Percentiles rank a stretch among this genome's conserved stretches.
Conservation (phyloP, 2,888 invertebrate genomes). For the Acleris sparsana region DNA sequence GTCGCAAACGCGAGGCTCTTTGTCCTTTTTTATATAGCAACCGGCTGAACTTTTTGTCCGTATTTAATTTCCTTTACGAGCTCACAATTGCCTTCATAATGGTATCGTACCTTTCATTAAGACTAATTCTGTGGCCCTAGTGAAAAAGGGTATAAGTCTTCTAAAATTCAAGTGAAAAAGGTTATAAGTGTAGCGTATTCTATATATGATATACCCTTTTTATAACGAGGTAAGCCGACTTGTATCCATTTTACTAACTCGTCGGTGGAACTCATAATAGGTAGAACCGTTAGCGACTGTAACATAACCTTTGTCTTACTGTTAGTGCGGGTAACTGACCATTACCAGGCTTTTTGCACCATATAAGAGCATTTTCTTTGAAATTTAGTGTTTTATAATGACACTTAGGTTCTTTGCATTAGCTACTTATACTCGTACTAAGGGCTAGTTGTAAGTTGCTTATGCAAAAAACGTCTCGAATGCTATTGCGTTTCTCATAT, state of each 20-base stretch:
- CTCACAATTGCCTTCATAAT: constrained; percentile 78
- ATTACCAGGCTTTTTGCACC: constrained; percentile 4
- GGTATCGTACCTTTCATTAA: constrained; percentile 79
- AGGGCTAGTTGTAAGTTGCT: not conserved
- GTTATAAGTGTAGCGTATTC: too few relatives aligned
- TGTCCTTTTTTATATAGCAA: constrained; percentile 31
- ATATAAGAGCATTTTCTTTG: not conserved
- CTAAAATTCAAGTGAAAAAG: too few relatives aligned
- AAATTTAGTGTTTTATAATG: too few relatives aligned
- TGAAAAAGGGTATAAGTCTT: too few relatives aligned
- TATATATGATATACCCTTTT: too few relatives aligned
- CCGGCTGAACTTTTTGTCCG: constrained; percentile 60
- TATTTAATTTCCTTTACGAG: constrained; percentile 79
- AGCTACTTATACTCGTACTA: too few relatives aligned
- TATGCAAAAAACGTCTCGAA: too few relatives aligned
- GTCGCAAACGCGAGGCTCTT: constrained; percentile 40
- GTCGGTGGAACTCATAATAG: constrained; percentile 64
- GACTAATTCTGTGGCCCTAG: constrained; percentile 40
- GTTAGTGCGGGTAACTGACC: constrained; percentile 7
- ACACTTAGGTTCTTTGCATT: not conserved
- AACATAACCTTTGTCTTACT: constrained; percentile 63
- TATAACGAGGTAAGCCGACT: too few relatives aligned
- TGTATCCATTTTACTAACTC: too few relatives aligned
- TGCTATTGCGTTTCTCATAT: too few relatives aligned
- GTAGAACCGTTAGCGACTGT: constrained; percentile 69